phyloP scores from a whole-genome alignment of 2,113 vertebrate species.

The Jaculus jaculus region DNA sequence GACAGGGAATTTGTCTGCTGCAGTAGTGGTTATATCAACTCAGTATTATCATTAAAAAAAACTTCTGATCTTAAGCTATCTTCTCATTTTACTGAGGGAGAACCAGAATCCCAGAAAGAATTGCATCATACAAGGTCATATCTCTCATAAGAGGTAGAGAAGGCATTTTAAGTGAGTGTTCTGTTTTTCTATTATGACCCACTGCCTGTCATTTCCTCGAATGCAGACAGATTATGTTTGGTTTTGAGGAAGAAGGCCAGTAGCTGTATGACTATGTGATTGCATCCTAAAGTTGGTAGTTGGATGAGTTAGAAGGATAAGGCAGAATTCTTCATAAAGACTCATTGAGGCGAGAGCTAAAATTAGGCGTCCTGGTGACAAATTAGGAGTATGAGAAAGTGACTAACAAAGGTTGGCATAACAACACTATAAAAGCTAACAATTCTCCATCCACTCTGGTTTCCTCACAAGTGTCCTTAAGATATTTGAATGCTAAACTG shows the following conservation, averaged over 20 bases:
- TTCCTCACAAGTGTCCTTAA: conserved; percentile 23
- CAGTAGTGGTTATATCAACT: background rate
- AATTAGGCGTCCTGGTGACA: background rate
- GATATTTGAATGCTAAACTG: background rate
- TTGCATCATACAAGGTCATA: background rate
- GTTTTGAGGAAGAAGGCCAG: background rate
- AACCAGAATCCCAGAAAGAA: background rate
- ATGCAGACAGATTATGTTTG: background rate
- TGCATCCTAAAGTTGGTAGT: background rate
- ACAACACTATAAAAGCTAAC: background rate
- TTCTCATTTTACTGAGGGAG: background rate
- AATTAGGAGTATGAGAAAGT: background rate
- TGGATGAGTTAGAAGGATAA: background rate
- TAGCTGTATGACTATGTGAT: background rate
- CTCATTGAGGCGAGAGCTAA: background rate
- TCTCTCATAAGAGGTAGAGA: background rate
- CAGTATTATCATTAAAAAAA: background rate
- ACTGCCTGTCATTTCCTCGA: background rate
- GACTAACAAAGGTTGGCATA: background rate
- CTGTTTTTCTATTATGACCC: background rate
- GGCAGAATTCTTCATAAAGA: background rate
- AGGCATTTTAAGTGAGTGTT: background rate
- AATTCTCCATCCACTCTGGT: background rate
- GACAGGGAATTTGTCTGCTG: background rate
- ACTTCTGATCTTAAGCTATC: background rate